Evolutionary conservation across 2,113 vertebrate genomes (phyloP).

Genomic region (Notothenia coriiceps): DNA sequence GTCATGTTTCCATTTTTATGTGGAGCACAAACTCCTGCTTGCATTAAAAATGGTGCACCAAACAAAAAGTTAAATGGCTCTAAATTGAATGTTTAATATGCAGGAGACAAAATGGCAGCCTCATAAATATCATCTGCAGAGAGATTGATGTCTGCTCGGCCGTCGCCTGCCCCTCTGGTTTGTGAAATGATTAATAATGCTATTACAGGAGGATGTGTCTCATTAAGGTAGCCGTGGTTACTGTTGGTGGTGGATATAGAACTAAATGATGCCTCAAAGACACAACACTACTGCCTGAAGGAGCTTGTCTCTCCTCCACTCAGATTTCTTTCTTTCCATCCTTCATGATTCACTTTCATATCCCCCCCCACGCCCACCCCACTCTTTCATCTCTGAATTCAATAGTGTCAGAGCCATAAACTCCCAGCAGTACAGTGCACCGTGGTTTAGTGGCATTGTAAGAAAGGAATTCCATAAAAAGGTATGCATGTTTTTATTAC

Average conservation of each 20-base stretch:
- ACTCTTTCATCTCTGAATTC: constrained; percentile 66
- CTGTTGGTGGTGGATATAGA: constrained; percentile 30
- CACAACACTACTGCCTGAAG: constrained; percentile 26
- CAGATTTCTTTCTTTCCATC: constrained; percentile 52
- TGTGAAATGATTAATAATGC: constrained; percentile 50
- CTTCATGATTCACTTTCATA: constrained; percentile 63
- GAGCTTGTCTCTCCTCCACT: constrained; percentile 49
- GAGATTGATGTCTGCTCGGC: constrained; percentile 1
- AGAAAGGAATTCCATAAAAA: constrained; percentile 45
- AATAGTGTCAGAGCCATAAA: constrained; percentile 58
- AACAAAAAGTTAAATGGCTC: constrained; percentile 25
- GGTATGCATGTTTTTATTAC: constrained; percentile 23
- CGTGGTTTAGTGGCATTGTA: constrained; percentile 69
- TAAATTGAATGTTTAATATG: constrained; percentile 49
- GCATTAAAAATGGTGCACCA: constrained; percentile 4
- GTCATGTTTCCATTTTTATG: constrained; percentile 7
- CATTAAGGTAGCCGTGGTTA: constrained; percentile 36
- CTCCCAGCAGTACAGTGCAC: constrained; percentile 57
- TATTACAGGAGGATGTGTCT: constrained; percentile 25
- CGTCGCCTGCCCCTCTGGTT: constrained; percentile 13
- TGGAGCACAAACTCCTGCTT: constrained; percentile 9
- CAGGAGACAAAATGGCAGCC: constrained; percentile 6
- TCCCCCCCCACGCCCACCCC: constrained; percentile 8
- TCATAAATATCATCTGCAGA: constrained; percentile 28
- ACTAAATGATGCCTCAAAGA: constrained; percentile 29